A percentile compares a stretch with the other conserved stretches of the same genome.
Evolutionary conservation across 2,888 invertebrate species (phyloP).

Genomic region (Arctia plantaginis): DNA sequence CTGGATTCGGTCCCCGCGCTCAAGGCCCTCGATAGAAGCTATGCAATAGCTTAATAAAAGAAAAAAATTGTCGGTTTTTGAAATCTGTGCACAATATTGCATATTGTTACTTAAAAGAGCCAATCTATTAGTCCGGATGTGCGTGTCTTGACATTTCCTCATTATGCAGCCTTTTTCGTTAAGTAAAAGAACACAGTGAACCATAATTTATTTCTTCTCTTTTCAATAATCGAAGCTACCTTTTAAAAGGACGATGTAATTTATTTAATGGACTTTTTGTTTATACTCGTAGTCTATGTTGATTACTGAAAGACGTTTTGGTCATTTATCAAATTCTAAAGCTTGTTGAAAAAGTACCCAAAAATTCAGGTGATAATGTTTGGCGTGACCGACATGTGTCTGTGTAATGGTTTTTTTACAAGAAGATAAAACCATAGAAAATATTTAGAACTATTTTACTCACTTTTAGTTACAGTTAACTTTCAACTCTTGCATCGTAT

Average conservation of each 20-base stretch:
- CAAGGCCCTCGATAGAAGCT: too few relatives aligned
- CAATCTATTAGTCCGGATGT: constrained; percentile 8
- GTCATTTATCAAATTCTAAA: background rate
- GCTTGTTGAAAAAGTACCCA: background rate
- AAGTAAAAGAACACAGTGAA: constrained; percentile 33
- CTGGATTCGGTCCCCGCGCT: too few relatives aligned
- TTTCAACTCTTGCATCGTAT: too few relatives aligned
- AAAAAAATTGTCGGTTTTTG: background rate
- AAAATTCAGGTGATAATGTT: background rate
- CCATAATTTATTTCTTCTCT: constrained; percentile 35
- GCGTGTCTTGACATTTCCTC: constrained; percentile 17
- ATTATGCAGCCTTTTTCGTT: constrained; percentile 17
- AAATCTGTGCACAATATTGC: background rate
- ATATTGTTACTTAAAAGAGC: background rate
- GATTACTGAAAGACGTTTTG: background rate
- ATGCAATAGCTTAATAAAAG: too few relatives aligned
- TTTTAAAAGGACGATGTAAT: constrained; percentile 45
- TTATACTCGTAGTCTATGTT: constrained; percentile 18
- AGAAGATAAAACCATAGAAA: too few relatives aligned
- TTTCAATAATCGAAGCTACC: constrained; percentile 36
- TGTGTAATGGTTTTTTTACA: background rate
- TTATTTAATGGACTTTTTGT: constrained; percentile 44
- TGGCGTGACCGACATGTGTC: background rate
- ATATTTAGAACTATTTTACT: too few relatives aligned
- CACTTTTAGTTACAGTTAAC: too few relatives aligned